Percentiles rank a stretch among this genome's conserved stretches.
Evolutionary conservation across 2,113 vertebrate genomes (phyloP).

Genomic region (Ondatra zibethicus): DNA sequence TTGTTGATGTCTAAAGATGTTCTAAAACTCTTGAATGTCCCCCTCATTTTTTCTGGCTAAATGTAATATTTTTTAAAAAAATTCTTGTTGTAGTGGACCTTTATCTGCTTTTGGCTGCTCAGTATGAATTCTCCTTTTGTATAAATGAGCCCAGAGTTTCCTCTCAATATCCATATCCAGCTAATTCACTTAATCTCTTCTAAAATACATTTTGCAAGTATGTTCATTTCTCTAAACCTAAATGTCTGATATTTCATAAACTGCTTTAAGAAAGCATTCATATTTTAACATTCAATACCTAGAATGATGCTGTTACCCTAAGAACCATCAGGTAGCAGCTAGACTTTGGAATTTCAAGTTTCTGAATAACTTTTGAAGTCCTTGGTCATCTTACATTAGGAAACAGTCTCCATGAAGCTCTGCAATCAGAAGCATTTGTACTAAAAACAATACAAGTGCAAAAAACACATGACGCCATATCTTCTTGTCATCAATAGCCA

Average conservation of each 20-base stretch:
- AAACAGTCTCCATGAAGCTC: background rate
- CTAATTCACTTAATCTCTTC: slow-evolving; percentile 22
- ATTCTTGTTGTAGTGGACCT: background rate
- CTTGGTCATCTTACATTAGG: background rate
- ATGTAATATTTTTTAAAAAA: background rate
- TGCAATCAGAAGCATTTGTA: background rate
- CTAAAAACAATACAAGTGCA: background rate
- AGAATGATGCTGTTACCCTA: background rate
- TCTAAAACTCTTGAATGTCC: background rate
- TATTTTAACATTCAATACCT: background rate
- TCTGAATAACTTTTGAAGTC: slow-evolving; percentile 9
- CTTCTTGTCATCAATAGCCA: background rate
- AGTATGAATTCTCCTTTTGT: background rate
- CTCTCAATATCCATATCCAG: slow-evolving; percentile 32
- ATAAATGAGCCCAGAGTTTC: background rate
- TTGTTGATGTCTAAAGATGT: background rate
- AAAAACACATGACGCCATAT: background rate
- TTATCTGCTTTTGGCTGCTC: background rate
- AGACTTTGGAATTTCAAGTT: slow-evolving; percentile 17
- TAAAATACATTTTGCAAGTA: slow-evolving; percentile 23
- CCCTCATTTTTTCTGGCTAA: background rate
- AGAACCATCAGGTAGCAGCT: background rate
- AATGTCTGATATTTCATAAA: background rate
- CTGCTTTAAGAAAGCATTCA: slow-evolving; percentile 11
- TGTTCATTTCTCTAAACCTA: slow-evolving; percentile 17